Percentiles rank a stretch among this genome's conserved stretches.
These are phyloP conservation scores for Cryptus armator DNA, from an alignment of 2,888 invertebrate species.

Conservation along the genomic window DNA sequence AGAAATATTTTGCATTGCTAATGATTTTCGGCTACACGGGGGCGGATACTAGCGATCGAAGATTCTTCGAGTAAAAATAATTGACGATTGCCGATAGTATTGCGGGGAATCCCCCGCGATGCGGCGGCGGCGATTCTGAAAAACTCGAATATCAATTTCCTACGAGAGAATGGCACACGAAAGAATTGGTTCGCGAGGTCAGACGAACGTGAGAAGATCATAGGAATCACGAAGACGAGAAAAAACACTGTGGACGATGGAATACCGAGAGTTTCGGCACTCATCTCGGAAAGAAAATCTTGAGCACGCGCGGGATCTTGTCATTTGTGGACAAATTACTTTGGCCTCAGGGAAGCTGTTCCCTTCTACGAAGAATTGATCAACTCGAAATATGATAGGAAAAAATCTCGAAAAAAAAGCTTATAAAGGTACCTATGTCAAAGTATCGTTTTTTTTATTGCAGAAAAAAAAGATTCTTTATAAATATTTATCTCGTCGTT, in stretches of 20 bases:
- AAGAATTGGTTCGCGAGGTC: not conserved
- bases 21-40: constrained; percentile 1
- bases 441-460: not conserved
- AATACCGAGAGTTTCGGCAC: not conserved
- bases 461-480: not conserved
- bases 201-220: not conserved
- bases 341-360: not conserved
- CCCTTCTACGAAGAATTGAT: not conserved
- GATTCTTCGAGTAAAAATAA: constrained; percentile 48
- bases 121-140: not conserved
- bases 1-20: constrained; percentile 56
- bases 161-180: not conserved
- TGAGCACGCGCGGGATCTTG: not conserved
- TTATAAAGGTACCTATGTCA: not conserved
- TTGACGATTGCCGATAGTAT: constrained; percentile 34
- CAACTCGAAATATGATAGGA: not conserved
- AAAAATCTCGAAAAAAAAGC: not conserved
- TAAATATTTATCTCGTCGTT: not conserved
- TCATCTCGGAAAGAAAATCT: constrained; percentile 8
- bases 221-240: not conserved
- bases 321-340: not conserved
- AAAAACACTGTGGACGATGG: not conserved
- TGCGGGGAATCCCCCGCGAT: not conserved
- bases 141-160: constrained; percentile 31
- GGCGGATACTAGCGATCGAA: constrained; percentile 3